Evolutionary conservation across 2,797 vertebrate species (phyloP), one percentile per base, ranked within the genome.

Genomic region (Scolopax bukidnonensis): DNA sequence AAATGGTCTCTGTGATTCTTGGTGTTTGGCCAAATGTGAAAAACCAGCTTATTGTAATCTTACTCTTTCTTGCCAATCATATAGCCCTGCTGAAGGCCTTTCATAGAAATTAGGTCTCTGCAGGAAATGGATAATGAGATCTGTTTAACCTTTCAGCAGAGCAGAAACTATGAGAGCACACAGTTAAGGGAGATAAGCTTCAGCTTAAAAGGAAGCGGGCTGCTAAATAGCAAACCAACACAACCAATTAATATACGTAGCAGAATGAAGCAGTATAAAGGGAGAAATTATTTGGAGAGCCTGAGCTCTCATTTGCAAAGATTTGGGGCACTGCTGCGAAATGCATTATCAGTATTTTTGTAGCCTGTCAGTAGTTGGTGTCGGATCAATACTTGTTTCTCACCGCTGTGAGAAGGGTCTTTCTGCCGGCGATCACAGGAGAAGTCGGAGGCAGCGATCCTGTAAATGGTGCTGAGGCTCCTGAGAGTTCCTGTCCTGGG

Each of bases 101-200:
- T 82, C 68, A 61, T 60, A 78, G 82, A 93, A 92, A 91, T 97
- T 60, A 38, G 80, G 54, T 95, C 77, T 89, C 91, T 59, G 17
- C 67, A 85, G 77, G 79, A 79, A 82, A 77, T 75, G 87, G 64
- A 78, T 92, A 88, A 93, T 84, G 92, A 97, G 67, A 54, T 79
- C 73, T 76, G 25, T 87, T 95, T 95, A 95, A 91, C 91, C 65
- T 86, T 57, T 86, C 1, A 4, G 70, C 81, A 51, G 71, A 84
- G 47, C 12, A 56, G 60, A 68, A 93, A n/a, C 43, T 50, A 11
- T 41, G 64, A 65, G 87, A 73, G 56, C 48, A 32, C 40, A 27
- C 9, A 65, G 48, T 83, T 64, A 24, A 74, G 40, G 33, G 43
- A 36, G 79, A 57, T 78, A 38, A 81, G 50, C 63, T 90, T 92